These are phyloP conservation scores for Rhagoletis zephyria DNA, from an alignment of 1,140 invertebrate species.

Conservation along the genomic window DNA sequence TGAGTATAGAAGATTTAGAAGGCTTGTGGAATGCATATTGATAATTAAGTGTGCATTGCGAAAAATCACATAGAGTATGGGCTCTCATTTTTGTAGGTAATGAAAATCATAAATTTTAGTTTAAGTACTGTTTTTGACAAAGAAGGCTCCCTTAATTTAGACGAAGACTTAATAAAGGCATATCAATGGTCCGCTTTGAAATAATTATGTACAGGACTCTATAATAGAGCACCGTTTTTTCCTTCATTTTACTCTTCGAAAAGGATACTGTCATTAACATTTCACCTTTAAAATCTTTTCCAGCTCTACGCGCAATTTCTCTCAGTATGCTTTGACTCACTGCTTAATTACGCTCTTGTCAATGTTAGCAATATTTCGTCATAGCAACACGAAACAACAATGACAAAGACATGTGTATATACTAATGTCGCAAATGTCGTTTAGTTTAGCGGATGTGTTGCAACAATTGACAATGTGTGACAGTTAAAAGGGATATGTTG, in stretches of 20 bases:
- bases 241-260: background rate
- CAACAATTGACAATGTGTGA: constrained; percentile 27
- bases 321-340: background rate
- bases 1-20: background rate
- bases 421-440: background rate
- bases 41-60: background rate
- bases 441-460: constrained; percentile 5
- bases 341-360: constrained; percentile 19
- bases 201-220: too few relatives aligned
- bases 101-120: too few relatives aligned
- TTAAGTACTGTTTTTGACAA: too few relatives aligned
- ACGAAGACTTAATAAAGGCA: too few relatives aligned
- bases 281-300: too few relatives aligned
- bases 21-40: background rate
- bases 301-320: background rate
- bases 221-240: too few relatives aligned
- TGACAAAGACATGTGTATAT: background rate
- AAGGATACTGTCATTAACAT: too few relatives aligned
- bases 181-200: too few relatives aligned
- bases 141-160: too few relatives aligned
- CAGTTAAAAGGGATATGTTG: constrained; percentile 37
- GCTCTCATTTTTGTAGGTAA: too few relatives aligned
- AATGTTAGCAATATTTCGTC: constrained; percentile 26
- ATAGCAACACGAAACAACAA: background rate
- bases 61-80: background rate